Evolutionary conservation across 2,888 invertebrate genomes (phyloP).

Genomic region (Patella ulyssiponensis): DNA sequence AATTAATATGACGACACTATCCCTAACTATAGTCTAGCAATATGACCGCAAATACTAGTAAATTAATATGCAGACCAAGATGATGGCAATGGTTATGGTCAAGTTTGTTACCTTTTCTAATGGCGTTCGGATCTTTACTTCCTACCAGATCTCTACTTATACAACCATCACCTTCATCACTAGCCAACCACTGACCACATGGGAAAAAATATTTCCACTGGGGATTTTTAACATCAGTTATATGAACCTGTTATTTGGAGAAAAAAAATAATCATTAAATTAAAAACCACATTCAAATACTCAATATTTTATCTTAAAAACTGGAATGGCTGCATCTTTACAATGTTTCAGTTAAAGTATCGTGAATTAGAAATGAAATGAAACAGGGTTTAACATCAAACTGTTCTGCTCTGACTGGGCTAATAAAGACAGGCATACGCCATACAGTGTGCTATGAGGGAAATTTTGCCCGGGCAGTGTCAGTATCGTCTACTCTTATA

Average conservation of each 20-base stretch:
- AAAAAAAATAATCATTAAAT: slow-evolving; percentile 1
- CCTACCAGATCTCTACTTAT: slow-evolving; percentile 68
- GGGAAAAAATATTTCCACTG: slow-evolving; percentile 72
- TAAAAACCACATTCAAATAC: no score
- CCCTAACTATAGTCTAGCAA: not conserved
- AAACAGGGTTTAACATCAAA: no score
- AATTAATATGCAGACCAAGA: no score
- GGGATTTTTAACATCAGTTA: slow-evolving; percentile 69
- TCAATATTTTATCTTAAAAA: no score
- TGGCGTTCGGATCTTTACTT: slow-evolving; percentile 67
- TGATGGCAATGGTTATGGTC: not conserved
- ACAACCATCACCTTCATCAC: slow-evolving; percentile 69
- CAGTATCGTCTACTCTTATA: no score
- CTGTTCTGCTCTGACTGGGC: no score
- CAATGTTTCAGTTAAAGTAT: no score
- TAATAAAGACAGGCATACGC: no score
- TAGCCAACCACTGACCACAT: slow-evolving; percentile 71
- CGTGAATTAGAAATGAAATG: no score
- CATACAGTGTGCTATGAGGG: no score
- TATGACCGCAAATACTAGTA: not conserved
- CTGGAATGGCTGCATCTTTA: no score
- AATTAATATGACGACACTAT: not conserved
- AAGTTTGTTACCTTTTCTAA: slow-evolving; percentile 61
- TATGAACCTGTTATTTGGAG: slow-evolving; percentile 60
- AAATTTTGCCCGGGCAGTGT: no score